Evolutionary conservation across 2,888 invertebrate species (phyloP), one percentile per base, ranked within the genome.

Genomic region (Sinelater perroti): DNA sequence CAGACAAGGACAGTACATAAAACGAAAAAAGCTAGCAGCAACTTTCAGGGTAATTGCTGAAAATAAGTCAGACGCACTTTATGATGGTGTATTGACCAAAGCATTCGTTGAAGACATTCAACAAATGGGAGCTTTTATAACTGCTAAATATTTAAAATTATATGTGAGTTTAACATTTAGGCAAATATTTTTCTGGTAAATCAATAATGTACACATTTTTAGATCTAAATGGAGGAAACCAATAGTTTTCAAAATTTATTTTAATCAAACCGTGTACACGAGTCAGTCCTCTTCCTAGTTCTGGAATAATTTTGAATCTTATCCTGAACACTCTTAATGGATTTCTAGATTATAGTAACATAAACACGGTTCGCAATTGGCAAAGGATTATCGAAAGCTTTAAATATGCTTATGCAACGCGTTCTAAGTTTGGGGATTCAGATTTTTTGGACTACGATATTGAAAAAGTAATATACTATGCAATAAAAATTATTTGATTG

Each of bases 331-430:
- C 95, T 66, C 79, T 95, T 67, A 82, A 84, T 47, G 83, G 80
- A 7, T 85, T 82, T 78, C 31, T 78, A 7, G 69, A 75, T 36
- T 13, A 53, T 4, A 51, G 46, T 2, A 30, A 72, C 3, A 70
- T 75, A 6, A 64, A 72, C 10, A 75, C 74, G 0, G 65, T 76
- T 5, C 67, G 66, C 16, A 83, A 85, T 20, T 90, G 90, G 83
- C 97, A 97, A 69, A 85, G 93, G 62, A 81, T 95, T 63, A 81
- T 91, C 4, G 97, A 98, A 75, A 85, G 91, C 2, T 92, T 94
- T 78, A 98, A 98, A 76, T 96, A 89, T 80, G 95, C 90, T 11
- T 96, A 90, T 77, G 96, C 93, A 1, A 85, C 88, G 71, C 82
- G 97, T 65, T 91, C 91, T 0, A 85, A 88, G 64, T 80, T 98